Conservation (phyloP, 2,888 invertebrate species). For the Noctuana brunneofusca region DNA sequence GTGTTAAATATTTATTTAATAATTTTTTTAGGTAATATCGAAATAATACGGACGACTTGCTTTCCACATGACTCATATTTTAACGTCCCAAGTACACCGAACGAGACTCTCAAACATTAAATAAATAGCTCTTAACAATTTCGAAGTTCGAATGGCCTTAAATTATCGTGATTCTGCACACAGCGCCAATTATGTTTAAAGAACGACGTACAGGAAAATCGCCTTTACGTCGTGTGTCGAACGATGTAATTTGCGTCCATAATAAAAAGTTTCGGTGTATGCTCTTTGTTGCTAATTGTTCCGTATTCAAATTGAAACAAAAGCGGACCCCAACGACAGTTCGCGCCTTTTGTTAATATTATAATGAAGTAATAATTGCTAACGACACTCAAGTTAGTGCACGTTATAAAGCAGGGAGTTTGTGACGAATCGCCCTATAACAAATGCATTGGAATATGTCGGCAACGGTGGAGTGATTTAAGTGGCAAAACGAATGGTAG, state of each 20-base stretch:
- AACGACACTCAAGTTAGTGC: constrained; percentile 67
- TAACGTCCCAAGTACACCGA: neutral
- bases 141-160: constrained; percentile 27
- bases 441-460: constrained; percentile 44
- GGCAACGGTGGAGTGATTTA: constrained; percentile 36
- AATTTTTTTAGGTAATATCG: no score
- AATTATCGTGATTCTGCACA: constrained; percentile 17
- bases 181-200: constrained; percentile 8
- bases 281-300: constrained; percentile 36
- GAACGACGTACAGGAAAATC: constrained; percentile 10
- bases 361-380: constrained; percentile 73
- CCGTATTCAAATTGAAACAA: constrained; percentile 75
- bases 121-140: constrained; percentile 29
- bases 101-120: constrained; percentile 14
- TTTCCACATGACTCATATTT: neutral
- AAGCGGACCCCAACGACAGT: constrained; percentile 62
- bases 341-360: constrained; percentile 70
- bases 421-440: constrained; percentile 56
- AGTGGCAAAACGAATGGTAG: constrained; percentile 25
- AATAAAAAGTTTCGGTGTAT: constrained; percentile 28
- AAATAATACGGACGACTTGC: no score
- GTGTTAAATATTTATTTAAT: no score
- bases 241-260: constrained; percentile 19
- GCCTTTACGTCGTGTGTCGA: constrained; percentile 25
- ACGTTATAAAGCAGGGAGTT: constrained; percentile 55